Evolutionary conservation across 2,888 invertebrate species (phyloP), one percentile per base, ranked within the genome.

Genomic region (Lypha dubia): DNA sequence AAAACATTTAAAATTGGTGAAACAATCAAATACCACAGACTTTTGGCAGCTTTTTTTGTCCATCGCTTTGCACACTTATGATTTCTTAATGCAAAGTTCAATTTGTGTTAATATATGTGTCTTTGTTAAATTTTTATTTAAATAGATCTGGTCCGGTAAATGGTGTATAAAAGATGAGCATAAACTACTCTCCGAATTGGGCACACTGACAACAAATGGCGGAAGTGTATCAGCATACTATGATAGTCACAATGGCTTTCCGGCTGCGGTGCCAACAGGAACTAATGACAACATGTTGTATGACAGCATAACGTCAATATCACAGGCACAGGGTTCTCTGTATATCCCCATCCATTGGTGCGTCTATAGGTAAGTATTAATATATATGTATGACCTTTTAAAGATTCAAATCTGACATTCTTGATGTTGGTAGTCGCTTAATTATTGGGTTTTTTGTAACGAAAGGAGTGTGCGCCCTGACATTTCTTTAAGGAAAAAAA

Each of bases 111-210:
- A 49, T n/a, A 7, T 17, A n/a, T 1, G n/a, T 28, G 1, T 32
- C 11, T 58, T 3, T 58, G 58, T 32, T 38, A 32, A 20, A 20
- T 32, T 46, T n/a, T 49, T 44, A 53, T 38, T 9, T 46, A 49
- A 49, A 22, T 83, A 97, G 97, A 95, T 97, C 86, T 97, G 97
- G 94, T 96, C 97, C 86, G 95, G 95, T 86, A 97, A 97, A 93
- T 97, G 97, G 97, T 96, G 96, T 92, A 95, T 97, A 90, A 97
- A 97, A 92, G 97, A 97, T 92, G 97, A 97, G 91, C 97, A 97
- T 93, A 97, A 97, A 93, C 93, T 97, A 68, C 93, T 97, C 86
- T 96, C 96, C 63, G 97, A 97, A 92, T 93, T 97, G 62, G 96
- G 96, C 35, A 94, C 94, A 86, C 93, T 94, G 49, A 93, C 93